phyloP scores from a whole-genome alignment of 2,797 vertebrate species.

The Channallabes apus region DNA sequence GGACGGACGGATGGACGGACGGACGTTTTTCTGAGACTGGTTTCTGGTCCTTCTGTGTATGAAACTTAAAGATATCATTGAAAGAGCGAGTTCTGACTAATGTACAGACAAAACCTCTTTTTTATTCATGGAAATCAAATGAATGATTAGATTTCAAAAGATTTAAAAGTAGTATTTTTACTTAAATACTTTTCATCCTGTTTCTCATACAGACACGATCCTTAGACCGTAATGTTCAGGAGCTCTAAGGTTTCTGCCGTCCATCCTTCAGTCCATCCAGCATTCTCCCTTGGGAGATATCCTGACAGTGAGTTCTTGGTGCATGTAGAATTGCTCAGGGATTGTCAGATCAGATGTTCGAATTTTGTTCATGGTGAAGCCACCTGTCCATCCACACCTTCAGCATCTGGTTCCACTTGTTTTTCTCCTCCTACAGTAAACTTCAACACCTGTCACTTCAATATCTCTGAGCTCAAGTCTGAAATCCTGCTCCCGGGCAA shows the following conservation, averaged over 20 bases:
- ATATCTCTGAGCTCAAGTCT: background rate
- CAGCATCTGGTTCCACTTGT: background rate
- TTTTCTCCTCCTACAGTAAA: background rate
- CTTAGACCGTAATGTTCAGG: background rate
- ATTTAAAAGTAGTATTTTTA: background rate
- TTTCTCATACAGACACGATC: background rate
- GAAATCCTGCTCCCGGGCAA: background rate
- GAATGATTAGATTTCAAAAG: too few species aligned
- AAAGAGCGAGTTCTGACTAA: too few species aligned
- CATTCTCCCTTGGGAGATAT: background rate
- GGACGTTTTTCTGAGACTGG: too few species aligned
- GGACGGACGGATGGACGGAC: too few species aligned
- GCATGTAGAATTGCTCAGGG: background rate
- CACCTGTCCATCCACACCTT: background rate
- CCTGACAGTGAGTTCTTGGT: background rate
- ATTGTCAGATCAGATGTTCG: background rate
- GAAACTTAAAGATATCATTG: too few species aligned
- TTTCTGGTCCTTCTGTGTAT: too few species aligned
- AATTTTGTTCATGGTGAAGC: background rate
- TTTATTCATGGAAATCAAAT: too few species aligned
- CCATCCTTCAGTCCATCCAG: background rate
- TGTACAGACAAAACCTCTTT: too few species aligned
- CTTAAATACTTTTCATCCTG: background rate
- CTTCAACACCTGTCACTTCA: background rate
- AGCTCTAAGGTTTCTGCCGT: background rate